Base-by-base conservation (phyloP, 2,888 invertebrate genomes). In the Nymphalis c-album region DNA sequence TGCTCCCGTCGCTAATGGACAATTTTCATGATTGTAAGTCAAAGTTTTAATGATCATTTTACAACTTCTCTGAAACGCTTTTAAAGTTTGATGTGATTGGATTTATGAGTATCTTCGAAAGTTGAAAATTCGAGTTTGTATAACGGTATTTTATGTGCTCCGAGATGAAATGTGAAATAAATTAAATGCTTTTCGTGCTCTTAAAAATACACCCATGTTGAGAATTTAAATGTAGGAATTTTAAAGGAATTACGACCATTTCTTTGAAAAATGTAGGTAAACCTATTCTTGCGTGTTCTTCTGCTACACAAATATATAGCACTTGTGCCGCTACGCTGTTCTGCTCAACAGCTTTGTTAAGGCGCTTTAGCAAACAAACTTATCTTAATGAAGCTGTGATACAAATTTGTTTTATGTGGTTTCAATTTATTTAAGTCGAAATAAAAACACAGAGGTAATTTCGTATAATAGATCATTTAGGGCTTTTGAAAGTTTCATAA, bases 41-140 rank as follows among this genome's bases (percentile, higher is more conserved):
- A 76, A 80, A 80, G 77, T 81, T 80, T 79, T 81, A 80, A 81
- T 78, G 78, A 81, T 76, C 78, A 76, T 78, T 79, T 79, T 74
- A 73, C 73, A 77, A 79, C 73, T 77, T 78, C 73, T 62, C 73
- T 70, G 73, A 69, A 74, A 75, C 73, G 74, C 75, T 76, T 77
- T 77, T 76, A 76, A 76, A 74, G 75, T 77, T 75, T 75, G 74
- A 77, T 77, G 76, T 78, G 76, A 78, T 79, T 78, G 75, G 76
- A 78, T 78, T 80, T 77, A 77, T 74, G 74, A 76, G 76, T 73
- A 70, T 71, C 73, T 78, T 75, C 58, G 69, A 71, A 72, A 71
- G 68, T 71, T 69, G 63, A 65, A 68, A 69, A 20, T 67, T 73
- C 69, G 50, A 45, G 26, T 65, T 65, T 47, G 50, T 45, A 35